Conservation (phyloP, 2,888 invertebrate species). For the Nomada lathburiana region DNA sequence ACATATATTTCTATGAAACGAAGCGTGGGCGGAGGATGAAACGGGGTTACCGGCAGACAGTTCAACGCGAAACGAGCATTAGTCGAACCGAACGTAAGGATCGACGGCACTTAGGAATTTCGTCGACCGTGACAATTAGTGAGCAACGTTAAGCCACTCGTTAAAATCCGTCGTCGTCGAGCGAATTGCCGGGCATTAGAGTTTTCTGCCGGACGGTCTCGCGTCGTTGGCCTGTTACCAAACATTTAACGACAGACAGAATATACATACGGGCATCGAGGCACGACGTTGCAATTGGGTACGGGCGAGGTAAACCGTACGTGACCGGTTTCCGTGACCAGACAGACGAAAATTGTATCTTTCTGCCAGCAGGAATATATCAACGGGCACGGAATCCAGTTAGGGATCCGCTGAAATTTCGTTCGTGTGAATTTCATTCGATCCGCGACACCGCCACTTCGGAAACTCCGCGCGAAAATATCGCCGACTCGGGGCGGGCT, state of each 20-base stretch:
- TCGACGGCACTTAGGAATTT: slow-evolving; percentile 43
- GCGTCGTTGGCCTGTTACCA: slow-evolving; percentile 65
- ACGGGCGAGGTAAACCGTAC: slow-evolving; percentile 50
- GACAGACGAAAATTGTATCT: slow-evolving; percentile 47
- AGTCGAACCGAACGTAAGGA: slow-evolving; percentile 34
- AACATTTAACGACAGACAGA: slow-evolving; percentile 57
- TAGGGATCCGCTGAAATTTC: slow-evolving; percentile 23
- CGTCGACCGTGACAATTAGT: slow-evolving; percentile 52
- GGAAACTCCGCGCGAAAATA: neutral
- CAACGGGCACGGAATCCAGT: slow-evolving; percentile 36
- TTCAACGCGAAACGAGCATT: slow-evolving; percentile 17
- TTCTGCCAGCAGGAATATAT: slow-evolving; percentile 44
- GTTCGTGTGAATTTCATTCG: slow-evolving; percentile 33
- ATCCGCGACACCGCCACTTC: neutral
- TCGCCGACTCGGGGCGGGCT: neutral
- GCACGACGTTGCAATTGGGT: slow-evolving; percentile 40
- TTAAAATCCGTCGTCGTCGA: slow-evolving; percentile 37
- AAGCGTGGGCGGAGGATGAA: neutral
- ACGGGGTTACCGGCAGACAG: slow-evolving; percentile 41
- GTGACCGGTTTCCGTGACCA: slow-evolving; percentile 50
- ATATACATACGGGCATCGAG: slow-evolving; percentile 6
- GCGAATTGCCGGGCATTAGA: slow-evolving; percentile 42
- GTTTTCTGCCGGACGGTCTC: slow-evolving; percentile 12
- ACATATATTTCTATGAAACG: neutral
- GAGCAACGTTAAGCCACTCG: slow-evolving; percentile 42